phyloP scores from a whole-genome alignment of 2,888 invertebrate genomes.

The Drosophila siamana region DNA sequence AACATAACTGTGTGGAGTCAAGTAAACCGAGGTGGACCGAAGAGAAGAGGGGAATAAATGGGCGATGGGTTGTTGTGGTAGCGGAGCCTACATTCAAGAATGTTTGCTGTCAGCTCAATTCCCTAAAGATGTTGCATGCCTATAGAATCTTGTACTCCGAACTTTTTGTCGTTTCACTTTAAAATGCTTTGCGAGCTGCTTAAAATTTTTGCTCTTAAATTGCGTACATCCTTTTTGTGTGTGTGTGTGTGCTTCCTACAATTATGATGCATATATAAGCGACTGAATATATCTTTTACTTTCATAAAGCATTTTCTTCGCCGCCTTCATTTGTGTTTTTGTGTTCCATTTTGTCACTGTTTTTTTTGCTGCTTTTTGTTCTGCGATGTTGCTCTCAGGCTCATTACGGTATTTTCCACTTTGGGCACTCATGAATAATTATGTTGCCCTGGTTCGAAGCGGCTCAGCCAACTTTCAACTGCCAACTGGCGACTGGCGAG shows the following conservation, averaged over 20 bases:
- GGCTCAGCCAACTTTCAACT: constrained; percentile 33
- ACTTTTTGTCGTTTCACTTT: constrained; percentile 21
- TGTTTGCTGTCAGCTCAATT: constrained; percentile 38
- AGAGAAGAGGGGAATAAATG: too few relatives aligned
- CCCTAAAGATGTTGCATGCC: constrained; percentile 25
- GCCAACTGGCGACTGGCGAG: constrained; percentile 4
- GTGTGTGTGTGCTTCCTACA: constrained; percentile 28
- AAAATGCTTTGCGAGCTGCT: constrained; percentile 19
- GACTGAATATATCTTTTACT: constrained; percentile 7
- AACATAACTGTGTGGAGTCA: constrained; percentile 16
- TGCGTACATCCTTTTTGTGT: constrained; percentile 16
- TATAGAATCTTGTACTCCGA: constrained; percentile 7
- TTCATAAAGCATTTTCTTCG: constrained; percentile 11
- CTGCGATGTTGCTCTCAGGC: constrained; percentile 46
- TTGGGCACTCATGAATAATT: constrained; percentile 72
- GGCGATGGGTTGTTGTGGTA: not conserved
- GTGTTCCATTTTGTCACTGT: constrained; percentile 50
- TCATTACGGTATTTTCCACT: constrained; percentile 72
- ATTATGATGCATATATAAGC: constrained; percentile 50
- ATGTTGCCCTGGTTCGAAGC: constrained; percentile 56
- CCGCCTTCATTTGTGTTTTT: constrained; percentile 46
- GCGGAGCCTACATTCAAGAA: constrained; percentile 19
- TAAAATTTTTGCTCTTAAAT: constrained; percentile 25
- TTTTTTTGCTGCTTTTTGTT: constrained; percentile 24
- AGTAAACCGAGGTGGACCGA: not conserved